Percentiles rank a stretch among this genome's conserved stretches.
Conservation (phyloP, 2,797 vertebrate genomes). For the Gephyroberyx darwinii region DNA sequence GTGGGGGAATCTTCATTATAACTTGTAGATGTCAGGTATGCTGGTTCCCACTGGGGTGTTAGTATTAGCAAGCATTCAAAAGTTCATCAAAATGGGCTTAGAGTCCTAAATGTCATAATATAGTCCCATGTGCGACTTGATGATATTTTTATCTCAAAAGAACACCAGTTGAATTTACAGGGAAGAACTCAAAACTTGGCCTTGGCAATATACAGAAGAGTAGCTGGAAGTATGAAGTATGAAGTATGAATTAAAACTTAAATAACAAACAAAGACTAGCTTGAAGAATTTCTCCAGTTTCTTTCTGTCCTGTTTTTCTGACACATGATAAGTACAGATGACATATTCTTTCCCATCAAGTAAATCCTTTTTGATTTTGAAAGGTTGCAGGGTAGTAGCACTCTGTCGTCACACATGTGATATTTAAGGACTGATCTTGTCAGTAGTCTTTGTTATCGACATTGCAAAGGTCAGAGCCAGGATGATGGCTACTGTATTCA, state of each 20-base stretch:
- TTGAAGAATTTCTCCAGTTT: neutral
- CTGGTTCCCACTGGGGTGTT: constrained; percentile 14
- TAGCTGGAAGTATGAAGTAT: neutral
- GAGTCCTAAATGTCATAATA: constrained; percentile 47
- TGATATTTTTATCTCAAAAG: constrained; percentile 17
- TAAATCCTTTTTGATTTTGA: neutral
- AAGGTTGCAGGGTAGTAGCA: neutral
- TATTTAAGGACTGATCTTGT: constrained; percentile 1
- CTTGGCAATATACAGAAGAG: neutral
- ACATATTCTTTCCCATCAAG: neutral
- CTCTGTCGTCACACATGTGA: neutral
- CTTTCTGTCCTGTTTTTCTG: neutral
- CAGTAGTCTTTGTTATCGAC: neutral
- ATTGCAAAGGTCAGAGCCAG: constrained; percentile 4
- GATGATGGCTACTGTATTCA: neutral
- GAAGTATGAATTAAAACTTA: neutral
- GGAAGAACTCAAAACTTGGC: neutral
- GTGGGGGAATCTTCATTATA: constrained; percentile 26
- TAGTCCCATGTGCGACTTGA: neutral
- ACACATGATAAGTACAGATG: neutral
- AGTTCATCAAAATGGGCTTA: constrained; percentile 46
- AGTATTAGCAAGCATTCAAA: constrained; percentile 21
- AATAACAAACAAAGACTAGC: neutral
- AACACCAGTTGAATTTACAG: neutral
- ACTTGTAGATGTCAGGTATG: constrained; percentile 13